phyloP scores from a whole-genome alignment of 2,797 vertebrate species.

The Ambastaia sidthimunki region DNA sequence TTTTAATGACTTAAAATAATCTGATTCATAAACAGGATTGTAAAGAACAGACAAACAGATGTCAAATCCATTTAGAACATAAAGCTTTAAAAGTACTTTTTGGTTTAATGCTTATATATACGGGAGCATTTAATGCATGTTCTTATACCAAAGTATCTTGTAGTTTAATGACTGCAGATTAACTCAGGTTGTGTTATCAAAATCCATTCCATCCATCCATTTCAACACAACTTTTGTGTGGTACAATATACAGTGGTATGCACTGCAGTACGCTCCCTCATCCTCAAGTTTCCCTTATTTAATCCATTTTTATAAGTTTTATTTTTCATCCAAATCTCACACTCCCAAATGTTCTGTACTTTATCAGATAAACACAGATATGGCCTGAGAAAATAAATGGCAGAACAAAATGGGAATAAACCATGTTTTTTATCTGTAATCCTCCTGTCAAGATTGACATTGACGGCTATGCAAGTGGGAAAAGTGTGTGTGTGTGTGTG shows the following conservation, averaged over 20 bases:
- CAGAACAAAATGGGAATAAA: slow-evolving; percentile 60
- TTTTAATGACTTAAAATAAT: too few species aligned
- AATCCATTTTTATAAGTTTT: slow-evolving; percentile 6
- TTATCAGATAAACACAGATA: slow-evolving; percentile 62
- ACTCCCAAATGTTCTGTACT: slow-evolving; percentile 56
- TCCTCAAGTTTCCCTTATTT: slow-evolving; percentile 1
- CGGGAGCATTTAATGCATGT: neutral
- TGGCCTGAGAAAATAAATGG: slow-evolving; percentile 61
- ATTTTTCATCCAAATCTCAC: slow-evolving; percentile 34
- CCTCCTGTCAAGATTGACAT: slow-evolving; percentile 40
- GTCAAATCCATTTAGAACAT: neutral
- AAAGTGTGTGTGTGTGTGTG: slow-evolving; percentile 21
- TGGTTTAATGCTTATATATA: too few species aligned
- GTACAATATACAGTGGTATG: neutral
- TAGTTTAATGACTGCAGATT: neutral
- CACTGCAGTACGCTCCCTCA: neutral
- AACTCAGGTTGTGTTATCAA: neutral
- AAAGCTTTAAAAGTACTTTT: neutral
- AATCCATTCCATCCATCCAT: neutral
- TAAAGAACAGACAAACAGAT: neutral
- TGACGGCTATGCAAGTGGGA: slow-evolving; percentile 35
- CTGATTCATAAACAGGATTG: neutral
- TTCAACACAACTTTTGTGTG: neutral
- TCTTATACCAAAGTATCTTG: neutral
- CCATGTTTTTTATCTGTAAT: slow-evolving; percentile 50